Base-by-base conservation (phyloP, 2,113 vertebrate species). In the Syngnathus typhle region DNA sequence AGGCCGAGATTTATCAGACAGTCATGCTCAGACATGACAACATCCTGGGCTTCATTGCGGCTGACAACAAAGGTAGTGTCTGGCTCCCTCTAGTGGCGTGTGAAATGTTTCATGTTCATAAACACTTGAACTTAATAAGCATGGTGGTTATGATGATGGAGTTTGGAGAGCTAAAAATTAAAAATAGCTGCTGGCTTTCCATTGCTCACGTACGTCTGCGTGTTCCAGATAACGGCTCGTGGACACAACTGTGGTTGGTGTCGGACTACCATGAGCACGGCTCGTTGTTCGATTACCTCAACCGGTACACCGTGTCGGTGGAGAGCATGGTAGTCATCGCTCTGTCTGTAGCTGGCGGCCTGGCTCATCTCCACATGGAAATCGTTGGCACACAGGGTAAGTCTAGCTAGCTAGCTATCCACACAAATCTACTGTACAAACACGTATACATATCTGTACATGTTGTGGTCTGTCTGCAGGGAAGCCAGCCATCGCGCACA, bases 221-320 rank as follows among this genome's bases (percentile, higher is more conserved):
- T 79, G 36, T 69, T 83, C 58, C 41, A 98, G 96, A 98, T 89
- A 98, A 95, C 0, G 96, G 96, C 56, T 96, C 94, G 0, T 98
- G 97, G 96, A 99, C 97, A 1, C 96, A 99, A 84, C 93, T 99
- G n/a, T 99, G 97, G 97, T 93, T 99, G 16, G 95, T 99, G 56
- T 98, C 95, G 0, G 97, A 99, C 86, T 99, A 96, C 88, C 95
- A 99, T 1, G 95, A 98, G 71, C 93, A 96, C 1, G 97, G 97
- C 10, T 99, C 97, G 3, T 89, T 99, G 63, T 98, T 94, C 0
- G 97, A 99, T 83, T 96, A 95, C 90, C 91, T 99, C 84, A 98
- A 95, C 87, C 90, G 93, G 36, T 94, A 92, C 78, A 92, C 92
- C 0, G 91, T 99, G 70, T 93, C 95, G 0, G 88, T 91, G 73